Evolutionary conservation across 1,140 invertebrate species (phyloP).

Genomic region (Pomacea maculata): DNA sequence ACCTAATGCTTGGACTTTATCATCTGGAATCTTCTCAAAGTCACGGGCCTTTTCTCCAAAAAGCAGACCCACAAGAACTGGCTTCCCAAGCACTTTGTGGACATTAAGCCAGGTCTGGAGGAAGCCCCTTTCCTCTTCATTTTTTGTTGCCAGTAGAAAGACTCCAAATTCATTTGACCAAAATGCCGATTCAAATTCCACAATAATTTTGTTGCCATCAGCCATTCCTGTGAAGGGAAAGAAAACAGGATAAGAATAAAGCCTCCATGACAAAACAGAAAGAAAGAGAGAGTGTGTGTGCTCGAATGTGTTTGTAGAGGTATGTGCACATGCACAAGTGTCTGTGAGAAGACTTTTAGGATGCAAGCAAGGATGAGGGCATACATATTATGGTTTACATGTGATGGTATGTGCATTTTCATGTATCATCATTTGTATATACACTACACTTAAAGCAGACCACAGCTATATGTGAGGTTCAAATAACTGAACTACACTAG

Average conservation of each 20-base stretch:
- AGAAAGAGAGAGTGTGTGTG: too few species aligned
- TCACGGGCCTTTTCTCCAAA: slow-evolving; percentile 27
- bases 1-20: slow-evolving; percentile 34
- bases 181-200: slow-evolving; percentile 47
- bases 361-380: too few species aligned
- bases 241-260: not conserved
- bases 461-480: too few species aligned
- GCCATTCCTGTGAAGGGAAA: slow-evolving; percentile 28
- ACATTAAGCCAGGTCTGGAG: slow-evolving; percentile 47
- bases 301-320: too few species aligned
- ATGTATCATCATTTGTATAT: too few species aligned
- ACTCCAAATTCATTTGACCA: slow-evolving; percentile 48
- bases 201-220: slow-evolving; percentile 41
- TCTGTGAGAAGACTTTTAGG: too few species aligned
- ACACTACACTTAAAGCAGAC: too few species aligned
- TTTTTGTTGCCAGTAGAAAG: slow-evolving; percentile 34
- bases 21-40: slow-evolving; percentile 37
- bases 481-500: too few species aligned
- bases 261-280: not conserved
- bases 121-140: slow-evolving; percentile 30
- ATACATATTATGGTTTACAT: too few species aligned
- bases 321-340: not conserved
- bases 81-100: slow-evolving; percentile 31
- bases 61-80: slow-evolving; percentile 36
- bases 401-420: too few species aligned